Evolutionary conservation across 2,888 invertebrate species (phyloP).

Genomic region (Apotomis capreana): DNA sequence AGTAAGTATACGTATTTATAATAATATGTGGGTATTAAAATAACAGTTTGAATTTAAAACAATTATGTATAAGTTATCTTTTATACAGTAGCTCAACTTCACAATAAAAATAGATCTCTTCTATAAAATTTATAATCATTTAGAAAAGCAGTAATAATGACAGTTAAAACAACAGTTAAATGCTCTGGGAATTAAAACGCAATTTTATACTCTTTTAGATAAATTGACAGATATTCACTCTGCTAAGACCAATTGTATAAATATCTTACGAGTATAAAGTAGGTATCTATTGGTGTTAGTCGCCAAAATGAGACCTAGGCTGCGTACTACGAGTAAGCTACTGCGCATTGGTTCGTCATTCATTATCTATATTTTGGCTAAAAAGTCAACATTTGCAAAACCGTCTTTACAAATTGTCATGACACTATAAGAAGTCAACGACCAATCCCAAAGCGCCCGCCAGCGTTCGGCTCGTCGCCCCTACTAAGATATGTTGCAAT

Average conservation of each 20-base stretch:
- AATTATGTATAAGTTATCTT: constrained; percentile 71
- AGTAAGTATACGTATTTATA: constrained; percentile 57
- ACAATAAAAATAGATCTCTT: constrained; percentile 84
- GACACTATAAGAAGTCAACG: constrained; percentile 79
- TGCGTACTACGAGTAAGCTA: constrained; percentile 81
- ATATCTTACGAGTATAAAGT: constrained; percentile 78
- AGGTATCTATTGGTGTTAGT: constrained; percentile 78
- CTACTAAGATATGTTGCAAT: constrained; percentile 75
- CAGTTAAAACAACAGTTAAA: constrained; percentile 78
- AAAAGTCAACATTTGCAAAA: constrained; percentile 83
- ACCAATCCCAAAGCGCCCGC: constrained; percentile 68
- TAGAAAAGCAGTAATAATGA: constrained; percentile 78
- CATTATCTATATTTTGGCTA: constrained; percentile 82
- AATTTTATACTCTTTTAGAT: constrained; percentile 74
- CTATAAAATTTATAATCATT: constrained; percentile 83
- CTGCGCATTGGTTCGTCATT: constrained; percentile 83
- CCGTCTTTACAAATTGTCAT: constrained; percentile 80
- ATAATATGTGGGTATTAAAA: constrained; percentile 51
- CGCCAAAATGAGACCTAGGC: constrained; percentile 80
- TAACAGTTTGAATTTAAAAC: constrained; percentile 76
- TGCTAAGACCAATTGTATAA: constrained; percentile 81
- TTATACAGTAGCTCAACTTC: constrained; percentile 77
- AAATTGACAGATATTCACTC: constrained; percentile 81
- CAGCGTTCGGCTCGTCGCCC: constrained; percentile 55
- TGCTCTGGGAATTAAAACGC: constrained; percentile 78